phyloP scores from a whole-genome alignment of 2,797 vertebrate genomes.

The Chaenodraco wilsoni region DNA sequence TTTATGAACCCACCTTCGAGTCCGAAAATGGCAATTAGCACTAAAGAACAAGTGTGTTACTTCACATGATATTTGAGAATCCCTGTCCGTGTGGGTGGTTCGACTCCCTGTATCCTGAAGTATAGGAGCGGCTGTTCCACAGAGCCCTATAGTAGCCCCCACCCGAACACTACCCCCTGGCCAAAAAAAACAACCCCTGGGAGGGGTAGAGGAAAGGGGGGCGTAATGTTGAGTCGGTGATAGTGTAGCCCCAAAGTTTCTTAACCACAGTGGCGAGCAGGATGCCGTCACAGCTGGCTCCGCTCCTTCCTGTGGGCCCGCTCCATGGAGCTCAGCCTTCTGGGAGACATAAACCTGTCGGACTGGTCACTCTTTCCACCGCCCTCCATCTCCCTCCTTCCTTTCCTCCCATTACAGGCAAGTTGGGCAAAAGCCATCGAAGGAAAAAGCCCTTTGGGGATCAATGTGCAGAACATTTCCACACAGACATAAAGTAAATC shows the following conservation, averaged over 20 bases:
- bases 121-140: slow-evolving; percentile 63
- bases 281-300: slow-evolving; percentile 85
- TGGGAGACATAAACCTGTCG: slow-evolving; percentile 85
- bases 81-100: slow-evolving; percentile 73
- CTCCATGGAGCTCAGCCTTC: slow-evolving; percentile 72
- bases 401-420: slow-evolving; percentile 80
- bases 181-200: slow-evolving; percentile 83
- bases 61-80: slow-evolving; percentile 78
- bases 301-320: slow-evolving; percentile 80
- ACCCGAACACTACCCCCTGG: slow-evolving; percentile 77
- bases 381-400: slow-evolving; percentile 77
- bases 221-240: slow-evolving; percentile 76
- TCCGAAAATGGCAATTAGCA: slow-evolving; percentile 77
- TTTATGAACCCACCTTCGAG: slow-evolving; percentile 79
- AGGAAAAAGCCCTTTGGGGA: slow-evolving; percentile 78
- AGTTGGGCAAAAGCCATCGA: slow-evolving; percentile 80
- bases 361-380: slow-evolving; percentile 86
- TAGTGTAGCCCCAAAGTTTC: slow-evolving; percentile 78
- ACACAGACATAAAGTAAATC: slow-evolving; percentile 74
- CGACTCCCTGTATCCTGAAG: slow-evolving; percentile 70
- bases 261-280: slow-evolving; percentile 76
- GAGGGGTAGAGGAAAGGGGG: slow-evolving; percentile 69
- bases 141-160: slow-evolving; percentile 66
- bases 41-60: slow-evolving; percentile 74
- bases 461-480: slow-evolving; percentile 84